Evolutionary conservation across 2,797 vertebrate genomes (phyloP).

Genomic region (Rhodeus uyekii): DNA sequence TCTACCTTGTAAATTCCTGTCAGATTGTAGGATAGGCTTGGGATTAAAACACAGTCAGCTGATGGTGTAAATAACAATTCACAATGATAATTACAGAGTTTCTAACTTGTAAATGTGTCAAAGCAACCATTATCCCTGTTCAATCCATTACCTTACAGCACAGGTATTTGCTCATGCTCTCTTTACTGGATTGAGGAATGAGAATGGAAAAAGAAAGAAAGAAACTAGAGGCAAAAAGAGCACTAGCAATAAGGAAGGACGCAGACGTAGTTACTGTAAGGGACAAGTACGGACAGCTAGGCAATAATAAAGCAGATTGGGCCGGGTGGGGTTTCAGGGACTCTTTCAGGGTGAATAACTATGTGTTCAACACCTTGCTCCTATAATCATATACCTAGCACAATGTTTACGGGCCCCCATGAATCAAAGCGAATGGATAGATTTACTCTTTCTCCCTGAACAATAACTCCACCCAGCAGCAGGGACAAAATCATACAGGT

Average conservation of each 20-base stretch:
- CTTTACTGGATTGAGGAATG: constrained; percentile 10
- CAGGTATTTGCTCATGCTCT: constrained; percentile 43
- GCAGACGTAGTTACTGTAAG: not conserved
- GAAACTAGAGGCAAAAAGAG: not conserved
- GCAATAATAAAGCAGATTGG: not conserved
- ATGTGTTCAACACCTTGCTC: constrained; percentile 47
- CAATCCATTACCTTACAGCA: constrained; percentile 45
- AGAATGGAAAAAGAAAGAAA: constrained; percentile 3
- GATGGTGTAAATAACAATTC: constrained; percentile 74
- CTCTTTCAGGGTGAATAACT: constrained; percentile 9
- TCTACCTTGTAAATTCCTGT: constrained; percentile 59
- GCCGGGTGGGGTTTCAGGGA: not conserved
- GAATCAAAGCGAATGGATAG: constrained; percentile 71
- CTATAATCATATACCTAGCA: constrained; percentile 72
- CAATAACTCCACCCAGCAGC: constrained; percentile 18
- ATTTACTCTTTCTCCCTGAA: constrained; percentile 61
- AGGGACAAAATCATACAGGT: not conserved
- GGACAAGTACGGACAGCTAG: constrained; percentile 29
- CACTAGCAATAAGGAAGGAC: not conserved
- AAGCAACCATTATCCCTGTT: constrained; percentile 49
- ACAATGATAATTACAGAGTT: constrained; percentile 78
- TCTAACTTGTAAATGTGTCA: constrained; percentile 76
- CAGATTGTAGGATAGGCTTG: constrained; percentile 55
- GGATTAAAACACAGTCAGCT: constrained; percentile 61
- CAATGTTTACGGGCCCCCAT: constrained; percentile 69